phyloP scores from a whole-genome alignment of 2,797 vertebrate genomes.

The Leptatherina wallacei region DNA sequence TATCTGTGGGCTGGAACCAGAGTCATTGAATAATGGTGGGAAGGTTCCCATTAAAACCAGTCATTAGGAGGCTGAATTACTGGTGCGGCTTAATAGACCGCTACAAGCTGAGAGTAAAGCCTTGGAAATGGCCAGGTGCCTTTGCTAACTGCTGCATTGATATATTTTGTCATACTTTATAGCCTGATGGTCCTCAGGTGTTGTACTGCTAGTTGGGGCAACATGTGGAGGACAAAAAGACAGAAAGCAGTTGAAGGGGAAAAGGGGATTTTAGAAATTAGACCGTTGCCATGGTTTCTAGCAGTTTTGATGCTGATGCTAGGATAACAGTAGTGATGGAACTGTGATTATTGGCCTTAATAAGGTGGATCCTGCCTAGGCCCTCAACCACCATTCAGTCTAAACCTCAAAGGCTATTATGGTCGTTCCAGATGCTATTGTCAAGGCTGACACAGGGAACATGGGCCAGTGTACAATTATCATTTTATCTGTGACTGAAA shows the following conservation, averaged over 20 bases:
- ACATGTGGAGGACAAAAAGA: not conserved
- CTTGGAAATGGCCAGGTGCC: conserved; percentile 58
- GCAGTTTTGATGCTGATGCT: conserved; percentile 4
- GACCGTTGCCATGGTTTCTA: conserved; percentile 16
- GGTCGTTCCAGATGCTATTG: conserved; percentile 53
- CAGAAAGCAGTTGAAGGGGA: not conserved
- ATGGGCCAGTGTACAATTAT: conserved; percentile 45
- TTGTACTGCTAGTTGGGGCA: conserved; percentile 3
- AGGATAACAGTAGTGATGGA: conserved; percentile 22
- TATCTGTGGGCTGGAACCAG: conserved; percentile 66
- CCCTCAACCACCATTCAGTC: conserved; percentile 45
- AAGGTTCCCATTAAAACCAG: conserved; percentile 66
- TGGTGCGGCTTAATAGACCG: conserved; percentile 66
- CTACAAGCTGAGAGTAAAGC: conserved; percentile 53
- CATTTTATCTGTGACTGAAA: conserved; percentile 50
- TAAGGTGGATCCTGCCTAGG: conserved; percentile 40
- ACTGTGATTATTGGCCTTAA: conserved; percentile 57
- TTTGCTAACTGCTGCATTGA: conserved; percentile 59
- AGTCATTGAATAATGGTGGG: conserved; percentile 56
- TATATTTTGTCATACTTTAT: conserved; percentile 39
- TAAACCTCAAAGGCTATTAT: conserved; percentile 49
- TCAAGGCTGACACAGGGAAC: conserved; percentile 42
- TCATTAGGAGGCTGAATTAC: conserved; percentile 71
- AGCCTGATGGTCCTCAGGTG: not conserved
- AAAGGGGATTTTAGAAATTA: conserved; percentile 10